Conservation (phyloP, 1,140 invertebrate species). For the Rhynchophorus ferrugineus region DNA sequence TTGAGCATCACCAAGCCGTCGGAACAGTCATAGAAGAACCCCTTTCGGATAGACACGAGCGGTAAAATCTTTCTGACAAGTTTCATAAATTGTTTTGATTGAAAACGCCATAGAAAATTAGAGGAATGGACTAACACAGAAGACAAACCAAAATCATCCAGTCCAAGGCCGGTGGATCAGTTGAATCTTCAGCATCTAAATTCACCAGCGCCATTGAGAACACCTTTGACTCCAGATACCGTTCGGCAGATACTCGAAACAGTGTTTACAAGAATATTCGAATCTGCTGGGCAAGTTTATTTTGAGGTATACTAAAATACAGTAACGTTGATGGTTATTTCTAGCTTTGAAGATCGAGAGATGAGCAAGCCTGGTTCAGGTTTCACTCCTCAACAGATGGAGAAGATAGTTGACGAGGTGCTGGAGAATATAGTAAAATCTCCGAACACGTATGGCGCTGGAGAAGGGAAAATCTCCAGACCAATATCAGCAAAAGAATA, state of each 20-base stretch:
- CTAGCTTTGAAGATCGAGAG: too few species aligned
- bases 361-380: too few species aligned
- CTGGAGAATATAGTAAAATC: slow-evolving; percentile 5
- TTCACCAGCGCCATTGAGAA: background rate
- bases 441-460: slow-evolving; percentile 4
- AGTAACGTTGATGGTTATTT: too few species aligned
- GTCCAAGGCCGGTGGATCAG: background rate
- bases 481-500: background rate
- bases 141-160: too few species aligned
- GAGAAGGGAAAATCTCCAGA: slow-evolving; percentile 7
- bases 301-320: too few species aligned
- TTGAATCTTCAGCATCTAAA: slow-evolving; percentile 10
- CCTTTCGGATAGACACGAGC: too few species aligned
- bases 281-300: slow-evolving; percentile 9
- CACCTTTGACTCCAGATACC: slow-evolving; percentile 16
- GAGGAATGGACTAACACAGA: too few species aligned
- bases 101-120: too few species aligned
- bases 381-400: background rate
- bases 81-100: too few species aligned
- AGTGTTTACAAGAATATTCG: slow-evolving; percentile 14
- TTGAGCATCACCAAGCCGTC: too few species aligned
- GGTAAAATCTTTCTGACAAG: too few species aligned
- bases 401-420: slow-evolving; percentile 11
- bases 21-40: too few species aligned
- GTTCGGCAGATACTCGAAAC: slow-evolving; percentile 11